phyloP scores from a whole-genome alignment of 2,888 invertebrate genomes.

The Drepana falcataria region DNA sequence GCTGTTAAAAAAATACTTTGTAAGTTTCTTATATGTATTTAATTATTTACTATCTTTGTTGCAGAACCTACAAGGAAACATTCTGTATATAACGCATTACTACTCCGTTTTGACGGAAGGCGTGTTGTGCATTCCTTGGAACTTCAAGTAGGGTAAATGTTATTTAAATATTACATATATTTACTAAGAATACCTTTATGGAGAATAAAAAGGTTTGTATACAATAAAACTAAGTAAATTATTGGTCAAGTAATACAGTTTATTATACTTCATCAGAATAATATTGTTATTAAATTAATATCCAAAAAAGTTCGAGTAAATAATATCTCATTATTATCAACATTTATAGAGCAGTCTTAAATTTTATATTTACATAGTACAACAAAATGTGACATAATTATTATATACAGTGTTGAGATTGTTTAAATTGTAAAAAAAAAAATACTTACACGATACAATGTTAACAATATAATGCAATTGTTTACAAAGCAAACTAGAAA shows the following conservation, averaged over 20 bases:
- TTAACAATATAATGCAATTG: background rate
- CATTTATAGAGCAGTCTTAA: background rate
- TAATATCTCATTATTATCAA: background rate
- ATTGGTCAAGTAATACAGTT: background rate
- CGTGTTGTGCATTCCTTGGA: constrained; percentile 95
- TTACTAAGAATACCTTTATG: too few species aligned
- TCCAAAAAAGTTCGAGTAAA: background rate
- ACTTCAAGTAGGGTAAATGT: constrained; percentile 81
- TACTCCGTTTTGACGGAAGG: constrained; percentile 95
- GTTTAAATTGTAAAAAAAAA: background rate
- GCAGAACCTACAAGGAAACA: constrained; percentile 81
- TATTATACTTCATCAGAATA: background rate
- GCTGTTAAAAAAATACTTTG: background rate
- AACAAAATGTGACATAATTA: background rate
- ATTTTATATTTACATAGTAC: background rate
- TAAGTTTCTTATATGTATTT: background rate
- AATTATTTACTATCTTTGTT: constrained; percentile 29
- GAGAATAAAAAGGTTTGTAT: too few species aligned
- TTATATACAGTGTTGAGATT: background rate
- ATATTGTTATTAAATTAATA: background rate
- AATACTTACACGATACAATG: background rate
- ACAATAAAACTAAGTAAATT: background rate
- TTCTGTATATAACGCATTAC: constrained; percentile 91
- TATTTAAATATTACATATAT: too few species aligned
- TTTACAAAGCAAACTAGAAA: too few species aligned